These are phyloP conservation scores for Galaxias olidus DNA, from an alignment of 2,797 vertebrate species.

Conservation along the genomic window DNA sequence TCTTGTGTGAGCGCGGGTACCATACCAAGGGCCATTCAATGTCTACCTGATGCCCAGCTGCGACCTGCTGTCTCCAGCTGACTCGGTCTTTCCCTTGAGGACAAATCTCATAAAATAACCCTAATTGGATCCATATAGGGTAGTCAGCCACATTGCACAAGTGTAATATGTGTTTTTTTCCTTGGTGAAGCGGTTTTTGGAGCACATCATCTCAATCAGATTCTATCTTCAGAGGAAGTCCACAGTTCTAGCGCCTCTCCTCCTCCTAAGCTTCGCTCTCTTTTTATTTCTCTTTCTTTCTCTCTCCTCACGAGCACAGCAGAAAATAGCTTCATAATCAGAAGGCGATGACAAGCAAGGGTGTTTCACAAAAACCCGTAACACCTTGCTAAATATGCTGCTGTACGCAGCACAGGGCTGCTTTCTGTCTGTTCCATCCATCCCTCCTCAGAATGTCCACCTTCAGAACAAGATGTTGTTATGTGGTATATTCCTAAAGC, in stretches of 20 bases:
- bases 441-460: conserved; percentile 22
- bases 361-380: conserved; percentile 34
- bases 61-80: too few species aligned
- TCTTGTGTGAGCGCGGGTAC: not conserved
- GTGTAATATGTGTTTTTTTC: too few species aligned
- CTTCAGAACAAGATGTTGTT: too few species aligned
- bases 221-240: not conserved
- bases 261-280: not conserved
- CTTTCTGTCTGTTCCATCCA: conserved; percentile 49
- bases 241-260: not conserved
- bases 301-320: conserved; percentile 44
- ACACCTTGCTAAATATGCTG: not conserved
- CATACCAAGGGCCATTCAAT: too few species aligned
- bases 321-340: conserved; percentile 50
- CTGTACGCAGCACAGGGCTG: conserved; percentile 7
- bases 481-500: too few species aligned
- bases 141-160: too few species aligned
- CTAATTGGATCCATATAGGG: too few species aligned
- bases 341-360: conserved; percentile 58
- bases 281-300: too few species aligned
- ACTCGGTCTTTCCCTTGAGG: too few species aligned
- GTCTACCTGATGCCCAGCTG: too few species aligned
- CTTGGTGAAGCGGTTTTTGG: too few species aligned
- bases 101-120: too few species aligned
- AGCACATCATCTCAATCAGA: not conserved